Evolutionary conservation across 2,888 invertebrate species (phyloP), one percentile per base, ranked within the genome.

Genomic region (Latrodectus hesperus): DNA sequence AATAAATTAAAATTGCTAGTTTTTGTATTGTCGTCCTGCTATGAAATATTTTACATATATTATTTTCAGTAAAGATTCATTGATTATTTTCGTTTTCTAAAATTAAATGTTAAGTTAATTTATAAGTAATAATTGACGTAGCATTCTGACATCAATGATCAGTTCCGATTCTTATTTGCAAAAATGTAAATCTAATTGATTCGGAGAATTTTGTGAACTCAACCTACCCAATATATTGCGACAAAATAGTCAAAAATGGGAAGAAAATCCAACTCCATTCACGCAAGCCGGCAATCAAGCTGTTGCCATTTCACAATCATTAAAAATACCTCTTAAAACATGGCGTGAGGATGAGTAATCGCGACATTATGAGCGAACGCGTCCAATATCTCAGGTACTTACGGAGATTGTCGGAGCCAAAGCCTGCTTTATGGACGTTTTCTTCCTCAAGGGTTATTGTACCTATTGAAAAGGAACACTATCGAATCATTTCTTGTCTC

Each of bases 381-480:
- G 86, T 86, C 86, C 72, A 86, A 86, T 86, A 86, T 86, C 77
- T 86, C 81, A 86, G 79, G 55, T 75, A 77, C 81, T 86, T 81
- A 86, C 81, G 60, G 86, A 77, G 86, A 86, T 86, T 86, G 86
- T 86, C 81, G 38, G 72, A 75, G 72, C 74, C n/a, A 86, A 85
- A 81, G 76, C 64, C 86, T 86, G 17, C 81, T 86, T 86, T 86
- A 86, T 81, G 81, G 51, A 72, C 81, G 70, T 12, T 52, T 74
- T 81, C 53, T 53, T 76, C 12, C 52, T 51, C 53, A 75, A 80
- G 71, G 86, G 86, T 81, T 81, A 81, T 85, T 86, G 76, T 80
- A 81, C 86, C 72, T 81, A 67, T 16, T 38, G 76, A 77, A 75
- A 60, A 77, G 72, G 71, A 86, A 86, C 76, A 67, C 72, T 64